phyloP scores from a whole-genome alignment of 2,113 vertebrate genomes.

The Stegostoma tigrinum region DNA sequence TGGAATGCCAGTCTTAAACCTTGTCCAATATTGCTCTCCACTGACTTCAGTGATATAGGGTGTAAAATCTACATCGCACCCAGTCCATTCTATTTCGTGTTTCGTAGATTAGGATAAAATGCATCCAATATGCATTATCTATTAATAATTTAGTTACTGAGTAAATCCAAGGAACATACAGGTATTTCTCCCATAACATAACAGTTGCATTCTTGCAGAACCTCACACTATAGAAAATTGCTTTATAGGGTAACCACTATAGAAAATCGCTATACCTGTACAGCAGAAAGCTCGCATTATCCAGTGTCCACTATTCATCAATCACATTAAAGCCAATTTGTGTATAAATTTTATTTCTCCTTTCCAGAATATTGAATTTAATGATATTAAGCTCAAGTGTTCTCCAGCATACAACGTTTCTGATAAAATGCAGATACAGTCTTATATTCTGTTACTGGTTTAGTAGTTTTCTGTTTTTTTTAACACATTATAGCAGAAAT shows the following conservation, averaged over 20 bases:
- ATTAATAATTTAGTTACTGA: background rate
- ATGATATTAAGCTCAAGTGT: conserved; percentile 25
- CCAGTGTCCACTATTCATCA: too few species aligned
- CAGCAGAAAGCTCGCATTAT: too few species aligned
- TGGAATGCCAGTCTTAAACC: background rate
- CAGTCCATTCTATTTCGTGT: background rate
- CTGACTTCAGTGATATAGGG: background rate
- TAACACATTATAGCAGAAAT: too few species aligned
- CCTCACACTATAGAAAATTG: too few species aligned
- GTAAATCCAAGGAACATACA: background rate
- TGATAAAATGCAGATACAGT: background rate
- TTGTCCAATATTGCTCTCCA: background rate
- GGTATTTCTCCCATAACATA: too few species aligned
- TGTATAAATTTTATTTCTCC: background rate
- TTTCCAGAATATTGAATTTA: background rate
- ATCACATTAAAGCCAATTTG: too few species aligned
- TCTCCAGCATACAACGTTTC: background rate
- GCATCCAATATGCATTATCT: background rate
- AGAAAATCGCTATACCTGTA: too few species aligned
- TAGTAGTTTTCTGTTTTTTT: background rate
- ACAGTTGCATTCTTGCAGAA: too few species aligned
- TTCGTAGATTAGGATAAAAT: background rate
- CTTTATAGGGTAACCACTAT: too few species aligned
- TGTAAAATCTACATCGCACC: background rate
- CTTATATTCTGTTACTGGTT: background rate